Evolutionary conservation across 2,113 vertebrate genomes (phyloP).

Genomic region (Ahaetulla prasina): DNA sequence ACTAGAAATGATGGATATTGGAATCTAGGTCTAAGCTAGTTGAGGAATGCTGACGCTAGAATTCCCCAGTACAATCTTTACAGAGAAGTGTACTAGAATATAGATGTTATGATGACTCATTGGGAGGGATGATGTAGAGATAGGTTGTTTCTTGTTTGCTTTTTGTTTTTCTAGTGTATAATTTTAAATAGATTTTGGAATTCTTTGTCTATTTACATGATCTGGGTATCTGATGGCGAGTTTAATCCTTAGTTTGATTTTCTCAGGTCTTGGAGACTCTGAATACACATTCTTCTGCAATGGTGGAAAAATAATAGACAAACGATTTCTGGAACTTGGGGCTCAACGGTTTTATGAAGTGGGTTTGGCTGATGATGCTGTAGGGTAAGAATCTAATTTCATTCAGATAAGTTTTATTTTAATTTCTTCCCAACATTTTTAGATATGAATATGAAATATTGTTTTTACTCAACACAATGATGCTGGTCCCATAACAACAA

Average conservation of each 20-base stretch:
- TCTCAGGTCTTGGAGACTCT: slow-evolving; percentile 88
- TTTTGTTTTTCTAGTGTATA: background rate
- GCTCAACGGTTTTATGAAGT: slow-evolving; percentile 84
- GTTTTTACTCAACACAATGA: background rate
- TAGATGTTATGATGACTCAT: background rate
- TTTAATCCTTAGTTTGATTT: slow-evolving; percentile 16
- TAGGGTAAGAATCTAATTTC: slow-evolving; percentile 76
- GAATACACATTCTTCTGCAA: slow-evolving; percentile 95
- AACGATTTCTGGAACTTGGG: slow-evolving; percentile 83
- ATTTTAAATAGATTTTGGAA: background rate
- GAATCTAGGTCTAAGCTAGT: background rate
- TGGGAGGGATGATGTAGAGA: background rate
- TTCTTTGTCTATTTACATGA: background rate
- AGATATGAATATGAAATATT: background rate
- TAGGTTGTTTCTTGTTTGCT: background rate
- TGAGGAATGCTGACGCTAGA: background rate
- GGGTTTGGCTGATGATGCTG: slow-evolving; percentile 89
- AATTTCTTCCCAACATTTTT: background rate
- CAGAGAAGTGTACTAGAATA: background rate
- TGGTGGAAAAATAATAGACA: slow-evolving; percentile 91
- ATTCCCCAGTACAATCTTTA: background rate
- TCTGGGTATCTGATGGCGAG: rapidly evolving
- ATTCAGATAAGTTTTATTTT: background rate
- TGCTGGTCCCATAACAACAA: background rate
- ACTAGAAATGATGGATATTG: background rate